These are phyloP conservation scores for Chirona hameri DNA, from an alignment of 2,888 invertebrate genomes.

Conservation along the genomic window DNA sequence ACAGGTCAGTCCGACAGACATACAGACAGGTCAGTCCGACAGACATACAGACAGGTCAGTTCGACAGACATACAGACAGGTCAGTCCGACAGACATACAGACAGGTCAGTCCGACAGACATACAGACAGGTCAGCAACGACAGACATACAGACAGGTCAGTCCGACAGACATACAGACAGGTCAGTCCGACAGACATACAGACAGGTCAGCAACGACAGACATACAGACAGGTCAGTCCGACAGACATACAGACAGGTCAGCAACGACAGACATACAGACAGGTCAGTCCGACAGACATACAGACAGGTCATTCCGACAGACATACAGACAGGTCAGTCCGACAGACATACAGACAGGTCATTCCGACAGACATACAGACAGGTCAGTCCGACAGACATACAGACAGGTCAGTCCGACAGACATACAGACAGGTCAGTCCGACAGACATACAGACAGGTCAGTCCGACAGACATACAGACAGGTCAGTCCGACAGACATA, in stretches of 20 bases:
- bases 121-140: not conserved
- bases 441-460: no score
- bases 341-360: no score
- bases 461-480: not conserved
- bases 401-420: not conserved
- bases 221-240: not conserved
- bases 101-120: not conserved
- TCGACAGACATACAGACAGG: not conserved
- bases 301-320: no score
- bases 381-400: not conserved
- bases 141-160: no score
- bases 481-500: not conserved
- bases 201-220: no score
- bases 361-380: not conserved
- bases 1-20: not conserved
- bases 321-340: not conserved
- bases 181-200: no score
- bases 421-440: not conserved
- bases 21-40: not conserved
- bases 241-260: no score
- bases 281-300: not conserved
- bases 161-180: not conserved
- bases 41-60: no score
- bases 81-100: no score
- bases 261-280: not conserved